Conservation (phyloP, 2,888 invertebrate genomes). For the Villa cingulata region DNA sequence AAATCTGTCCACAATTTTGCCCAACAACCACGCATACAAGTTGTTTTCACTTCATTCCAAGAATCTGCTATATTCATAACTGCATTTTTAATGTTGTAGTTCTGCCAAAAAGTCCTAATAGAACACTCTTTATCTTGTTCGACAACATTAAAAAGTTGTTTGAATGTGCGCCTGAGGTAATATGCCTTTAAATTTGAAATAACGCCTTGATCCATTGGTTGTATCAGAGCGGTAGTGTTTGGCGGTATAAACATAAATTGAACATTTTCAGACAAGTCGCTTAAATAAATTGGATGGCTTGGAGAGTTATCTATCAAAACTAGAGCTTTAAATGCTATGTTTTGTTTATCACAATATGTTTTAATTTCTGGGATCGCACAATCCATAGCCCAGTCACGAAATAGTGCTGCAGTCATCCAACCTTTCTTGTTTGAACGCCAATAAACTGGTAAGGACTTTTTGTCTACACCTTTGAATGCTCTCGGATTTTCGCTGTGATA, state of each 20-base stretch:
- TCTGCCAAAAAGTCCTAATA: too few species aligned
- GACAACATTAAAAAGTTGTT: too few species aligned
- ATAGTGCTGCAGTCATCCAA: constrained; percentile 1
- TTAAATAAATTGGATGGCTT: constrained; percentile 2
- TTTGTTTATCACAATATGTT: constrained; percentile 4
- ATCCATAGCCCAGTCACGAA: constrained; percentile 6
- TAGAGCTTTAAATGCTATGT: constrained; percentile 1
- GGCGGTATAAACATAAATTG: constrained; percentile 4
- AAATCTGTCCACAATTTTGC: too few species aligned
- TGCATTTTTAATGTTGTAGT: too few species aligned
- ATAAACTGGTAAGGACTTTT: constrained; percentile 1
- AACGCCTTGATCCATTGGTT: constrained; percentile 6
- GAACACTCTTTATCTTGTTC: too few species aligned
- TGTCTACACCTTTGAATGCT: not conserved
- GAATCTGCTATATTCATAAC: too few species aligned
- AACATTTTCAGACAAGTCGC: constrained; percentile 4
- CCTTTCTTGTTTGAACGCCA: constrained; percentile 2
- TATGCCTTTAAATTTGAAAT: too few species aligned
- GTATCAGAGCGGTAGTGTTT: constrained; percentile 5
- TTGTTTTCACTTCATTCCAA: too few species aligned
- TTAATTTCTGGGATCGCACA: constrained; percentile 3
- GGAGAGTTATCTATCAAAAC: constrained; percentile 7
- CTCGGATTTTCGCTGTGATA: not conserved
- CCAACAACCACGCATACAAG: too few species aligned
- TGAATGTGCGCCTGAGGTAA: not conserved